Base-by-base conservation (phyloP, 2,113 vertebrate genomes). In the Oreotrochilus melanogaster region DNA sequence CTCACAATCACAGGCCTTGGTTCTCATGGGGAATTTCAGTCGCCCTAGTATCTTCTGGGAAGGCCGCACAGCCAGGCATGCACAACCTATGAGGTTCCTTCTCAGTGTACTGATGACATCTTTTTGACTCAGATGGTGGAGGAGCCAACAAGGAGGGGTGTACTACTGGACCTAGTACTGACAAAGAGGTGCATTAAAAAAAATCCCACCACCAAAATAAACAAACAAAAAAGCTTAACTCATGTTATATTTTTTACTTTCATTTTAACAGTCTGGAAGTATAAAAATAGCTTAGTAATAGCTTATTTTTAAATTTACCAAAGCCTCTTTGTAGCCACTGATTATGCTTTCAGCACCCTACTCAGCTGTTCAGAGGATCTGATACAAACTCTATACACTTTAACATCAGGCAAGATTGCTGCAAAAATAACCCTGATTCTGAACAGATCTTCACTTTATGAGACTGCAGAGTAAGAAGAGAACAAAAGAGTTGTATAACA, bases 131-230 rank as follows among this genome's bases (percentile, higher is more conserved):
- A 39, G 39, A 39, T 39, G 39, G 39, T 39, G 39, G 39, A 39
- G 10, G 39, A 13, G 39, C 39, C 39, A 39, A 39, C 39, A 39
- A 39, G 39, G 39, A 39, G 39, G 39, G 39, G 39, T 39, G 39
- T 39, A 39, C 39, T 39, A 39, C 39, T 39, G 39, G 39, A 39
- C 39, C 39, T 39, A 39, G 39, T 39, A 39, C 39, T 39, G 39
- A 39, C 39, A 39, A 39, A 39, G 39, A 39, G 39, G 39, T 5
- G 39, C 39, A 45, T 18, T 18, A 76, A 75, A 81, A 25, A 2
- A 16, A 27, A 25, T 3, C 1, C 21, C 3, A 4, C 4, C 2
- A 10, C 5, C 7, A 37, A 86, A 58, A 4, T 2, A 43, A n/a
- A 4, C 5, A 58, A 23, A 48, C 2, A 79, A 65, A 58, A 51